These are phyloP conservation scores for Ditylenchus weischeri DNA, from an alignment of 2,888 invertebrate genomes.

Conservation along the genomic window DNA sequence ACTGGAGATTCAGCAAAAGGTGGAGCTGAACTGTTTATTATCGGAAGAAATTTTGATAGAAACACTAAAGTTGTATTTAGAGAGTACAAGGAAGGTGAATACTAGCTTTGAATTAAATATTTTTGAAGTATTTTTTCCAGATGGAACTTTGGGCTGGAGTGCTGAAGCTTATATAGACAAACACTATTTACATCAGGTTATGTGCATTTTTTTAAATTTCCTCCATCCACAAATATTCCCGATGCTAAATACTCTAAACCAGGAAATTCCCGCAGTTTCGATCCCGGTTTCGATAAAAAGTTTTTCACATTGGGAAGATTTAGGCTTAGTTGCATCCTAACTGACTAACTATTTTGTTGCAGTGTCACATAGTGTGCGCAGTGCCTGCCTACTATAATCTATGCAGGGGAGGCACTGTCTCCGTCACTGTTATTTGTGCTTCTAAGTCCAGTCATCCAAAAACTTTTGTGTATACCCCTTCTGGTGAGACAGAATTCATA, in stretches of 20 bases:
- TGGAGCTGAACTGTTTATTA: constrained; percentile 61
- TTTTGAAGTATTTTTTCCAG: constrained; percentile 25
- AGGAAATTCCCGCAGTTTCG: not conserved
- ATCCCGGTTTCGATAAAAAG: not conserved
- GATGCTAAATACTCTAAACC: constrained; percentile 10
- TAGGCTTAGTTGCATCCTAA: not conserved
- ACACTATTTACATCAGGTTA: constrained; percentile 59
- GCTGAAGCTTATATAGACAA: constrained; percentile 60
- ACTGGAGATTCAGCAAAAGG: constrained; percentile 53
- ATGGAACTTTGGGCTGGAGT: constrained; percentile 58
- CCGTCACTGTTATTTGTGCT: constrained; percentile 59
- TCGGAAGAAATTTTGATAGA: constrained; percentile 62
- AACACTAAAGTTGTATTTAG: constrained; percentile 60
- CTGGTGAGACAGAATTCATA: constrained; percentile 13
- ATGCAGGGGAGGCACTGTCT: constrained; percentile 49
- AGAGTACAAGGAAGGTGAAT: constrained; percentile 47
- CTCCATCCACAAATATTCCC: not conserved
- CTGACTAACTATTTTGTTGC: constrained; percentile 28
- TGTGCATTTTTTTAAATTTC: not conserved
- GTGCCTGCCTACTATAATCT: constrained; percentile 59
- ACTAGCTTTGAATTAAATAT: not conserved
- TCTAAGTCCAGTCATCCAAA: constrained; percentile 60
- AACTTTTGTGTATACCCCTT: constrained; percentile 59
- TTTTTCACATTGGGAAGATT: too few relatives aligned
- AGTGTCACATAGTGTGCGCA: constrained; percentile 62